A percentile compares a stretch with the other conserved stretches of the same genome.
phyloP scores from a whole-genome alignment of 1,140 invertebrate species.

The Drosophila fuyamai region DNA sequence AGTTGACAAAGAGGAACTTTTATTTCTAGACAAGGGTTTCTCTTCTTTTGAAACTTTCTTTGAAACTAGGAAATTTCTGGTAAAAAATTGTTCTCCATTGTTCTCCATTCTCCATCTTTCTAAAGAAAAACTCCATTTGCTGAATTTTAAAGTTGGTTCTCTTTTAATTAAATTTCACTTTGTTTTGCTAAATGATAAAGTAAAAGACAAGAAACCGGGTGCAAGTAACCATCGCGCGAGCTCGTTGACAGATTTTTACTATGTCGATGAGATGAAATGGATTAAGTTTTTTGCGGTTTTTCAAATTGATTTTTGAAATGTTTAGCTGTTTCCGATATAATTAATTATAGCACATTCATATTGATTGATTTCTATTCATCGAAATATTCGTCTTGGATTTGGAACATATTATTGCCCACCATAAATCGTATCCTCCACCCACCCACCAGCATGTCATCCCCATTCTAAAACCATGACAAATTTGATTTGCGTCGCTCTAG shows the following conservation, averaged over 20 bases:
- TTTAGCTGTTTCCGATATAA: neutral
- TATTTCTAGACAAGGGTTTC: slow-evolving; percentile 13
- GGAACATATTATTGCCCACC: slow-evolving; percentile 17
- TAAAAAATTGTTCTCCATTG: neutral
- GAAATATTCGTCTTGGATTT: neutral
- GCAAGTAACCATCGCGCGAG: too few species aligned
- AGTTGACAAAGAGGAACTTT: slow-evolving; percentile 29
- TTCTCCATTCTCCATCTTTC: neutral
- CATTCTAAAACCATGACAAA: slow-evolving; percentile 52
- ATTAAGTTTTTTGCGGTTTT: too few species aligned
- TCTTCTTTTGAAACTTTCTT: slow-evolving; percentile 8
- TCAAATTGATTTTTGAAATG: too few species aligned
- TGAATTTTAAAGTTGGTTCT: neutral
- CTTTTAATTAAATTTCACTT: neutral
- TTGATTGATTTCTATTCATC: neutral
- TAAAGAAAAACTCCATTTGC: neutral
- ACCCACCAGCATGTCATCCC: slow-evolving; percentile 2
- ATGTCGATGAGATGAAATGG: too few species aligned
- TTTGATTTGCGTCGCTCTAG: slow-evolving; percentile 46
- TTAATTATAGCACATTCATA: slow-evolving; percentile 9
- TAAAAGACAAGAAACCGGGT: neutral
- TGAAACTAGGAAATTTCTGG: neutral
- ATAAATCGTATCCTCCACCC: slow-evolving; percentile 20
- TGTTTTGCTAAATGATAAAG: neutral
- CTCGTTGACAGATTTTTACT: too few species aligned